These are phyloP conservation scores for Oenanthe oenanthe DNA, from an alignment of 2,113 vertebrate genomes.

Conservation along the genomic window DNA sequence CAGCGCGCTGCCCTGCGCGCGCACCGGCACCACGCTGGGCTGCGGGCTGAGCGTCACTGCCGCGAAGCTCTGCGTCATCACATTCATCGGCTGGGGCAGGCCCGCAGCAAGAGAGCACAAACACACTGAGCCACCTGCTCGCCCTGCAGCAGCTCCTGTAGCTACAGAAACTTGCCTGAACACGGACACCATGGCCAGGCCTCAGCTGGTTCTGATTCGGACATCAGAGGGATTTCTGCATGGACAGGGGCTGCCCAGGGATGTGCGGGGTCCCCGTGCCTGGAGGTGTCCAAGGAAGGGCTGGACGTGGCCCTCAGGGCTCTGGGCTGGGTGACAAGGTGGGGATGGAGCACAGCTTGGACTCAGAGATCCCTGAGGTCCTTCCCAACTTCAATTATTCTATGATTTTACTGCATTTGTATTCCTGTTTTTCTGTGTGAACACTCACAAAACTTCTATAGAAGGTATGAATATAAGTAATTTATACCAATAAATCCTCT, in stretches of 20 bases:
- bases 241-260: neutral
- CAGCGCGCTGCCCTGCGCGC: conserved; percentile 77
- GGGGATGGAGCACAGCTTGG: neutral
- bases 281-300: neutral
- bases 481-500: neutral
- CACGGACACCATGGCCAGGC: rapidly evolving
- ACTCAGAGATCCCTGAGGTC: rapidly evolving
- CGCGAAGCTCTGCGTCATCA: conserved; percentile 90
- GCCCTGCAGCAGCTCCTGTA: rapidly evolving
- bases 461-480: neutral
- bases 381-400: neutral
- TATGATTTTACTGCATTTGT: neutral
- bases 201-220: neutral
- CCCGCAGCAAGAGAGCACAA: conserved; percentile 69
- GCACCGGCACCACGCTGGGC: conserved; percentile 77
- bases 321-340: neutral
- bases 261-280: neutral
- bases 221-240: neutral
- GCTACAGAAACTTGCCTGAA: neutral
- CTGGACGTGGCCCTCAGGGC: neutral
- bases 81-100: conserved; percentile 82
- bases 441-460: neutral
- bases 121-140: neutral
- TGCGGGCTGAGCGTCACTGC: conserved; percentile 86
- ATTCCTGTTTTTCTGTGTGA: neutral